Percentiles rank a stretch among this genome's conserved stretches.
phyloP scores from a whole-genome alignment of 2,797 vertebrate genomes.

The Scyliorhinus canicula region DNA sequence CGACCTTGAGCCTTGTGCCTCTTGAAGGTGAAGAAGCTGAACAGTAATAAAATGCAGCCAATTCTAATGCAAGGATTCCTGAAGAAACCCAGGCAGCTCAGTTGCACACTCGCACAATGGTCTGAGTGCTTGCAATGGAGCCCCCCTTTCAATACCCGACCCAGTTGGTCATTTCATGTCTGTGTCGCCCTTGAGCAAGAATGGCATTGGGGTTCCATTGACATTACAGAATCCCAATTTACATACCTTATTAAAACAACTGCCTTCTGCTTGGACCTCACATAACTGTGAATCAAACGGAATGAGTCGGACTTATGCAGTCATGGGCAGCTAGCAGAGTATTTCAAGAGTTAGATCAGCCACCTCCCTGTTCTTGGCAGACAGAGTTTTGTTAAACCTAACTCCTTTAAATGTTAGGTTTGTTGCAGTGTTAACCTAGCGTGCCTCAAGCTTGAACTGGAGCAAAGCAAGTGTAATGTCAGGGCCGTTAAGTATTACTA shows the following conservation, averaged over 20 bases:
- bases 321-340: neutral
- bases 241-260: neutral
- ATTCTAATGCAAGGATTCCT: too few relatives aligned
- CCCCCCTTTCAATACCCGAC: neutral
- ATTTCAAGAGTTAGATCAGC: neutral
- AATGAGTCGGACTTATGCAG: neutral
- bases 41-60: too few relatives aligned
- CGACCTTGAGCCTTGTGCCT: too few relatives aligned
- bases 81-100: too few relatives aligned
- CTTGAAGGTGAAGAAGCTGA: too few relatives aligned
- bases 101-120: too few relatives aligned
- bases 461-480: neutral
- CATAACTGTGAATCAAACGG: neutral
- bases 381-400: neutral
- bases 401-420: neutral
- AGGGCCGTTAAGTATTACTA: neutral
- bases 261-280: neutral
- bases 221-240: neutral
- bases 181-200: neutral
- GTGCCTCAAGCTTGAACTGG: neutral
- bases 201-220: neutral
- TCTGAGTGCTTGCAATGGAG: too few relatives aligned
- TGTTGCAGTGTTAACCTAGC: neutral
- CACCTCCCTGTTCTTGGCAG: neutral
- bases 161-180: neutral